Evolutionary conservation across 2,888 invertebrate genomes (phyloP), one percentile per base, ranked within the genome.

Genomic region (Pyralis farinalis): DNA sequence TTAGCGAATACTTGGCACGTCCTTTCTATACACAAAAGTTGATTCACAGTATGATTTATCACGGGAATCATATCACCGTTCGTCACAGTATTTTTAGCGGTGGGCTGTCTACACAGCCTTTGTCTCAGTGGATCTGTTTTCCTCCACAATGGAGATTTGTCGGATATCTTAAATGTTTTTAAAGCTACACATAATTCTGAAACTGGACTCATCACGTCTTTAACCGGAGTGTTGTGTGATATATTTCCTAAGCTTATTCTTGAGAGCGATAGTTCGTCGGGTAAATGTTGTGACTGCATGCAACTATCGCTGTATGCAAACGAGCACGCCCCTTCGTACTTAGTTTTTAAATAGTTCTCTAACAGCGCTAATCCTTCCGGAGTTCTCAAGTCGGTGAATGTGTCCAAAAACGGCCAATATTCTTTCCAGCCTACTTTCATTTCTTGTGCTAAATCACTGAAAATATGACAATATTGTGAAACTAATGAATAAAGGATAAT

Each of bases 351-450:
- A 80, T 95, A 94, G 32, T 90, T 89, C 70, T 98, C 97, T 7
- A 98, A 75, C 30, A 92, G 84, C 0, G 78, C 62, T 6, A 98
- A 86, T 0, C 98, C 98, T 40, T 94, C 93, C 0, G 84, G 67
- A 0, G 94, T 91, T 0, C 94, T 80, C 4, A 98, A 88, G 74
- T 98, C 95, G 0, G 94, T 91, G 73, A 95, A 97, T 1, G 92
- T 91, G 54, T 94, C 94, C 8, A 98, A 82, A 71, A 98, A 98
- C 4, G 94, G 93, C 98, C 98, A 98, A 79, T 96, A 96, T 66
- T 98, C 98, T 46, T 93, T 94, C 98, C 98, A 98, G 7, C 92
- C 91, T 0, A 96, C 90, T 39, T 93, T 90, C 71, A 92, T 91
- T 71, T 94, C 91, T 48, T 92, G 91, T 0, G 96, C 96, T 49